phyloP scores from a whole-genome alignment of 2,797 vertebrate genomes.

The Brachymystax lenok region DNA sequence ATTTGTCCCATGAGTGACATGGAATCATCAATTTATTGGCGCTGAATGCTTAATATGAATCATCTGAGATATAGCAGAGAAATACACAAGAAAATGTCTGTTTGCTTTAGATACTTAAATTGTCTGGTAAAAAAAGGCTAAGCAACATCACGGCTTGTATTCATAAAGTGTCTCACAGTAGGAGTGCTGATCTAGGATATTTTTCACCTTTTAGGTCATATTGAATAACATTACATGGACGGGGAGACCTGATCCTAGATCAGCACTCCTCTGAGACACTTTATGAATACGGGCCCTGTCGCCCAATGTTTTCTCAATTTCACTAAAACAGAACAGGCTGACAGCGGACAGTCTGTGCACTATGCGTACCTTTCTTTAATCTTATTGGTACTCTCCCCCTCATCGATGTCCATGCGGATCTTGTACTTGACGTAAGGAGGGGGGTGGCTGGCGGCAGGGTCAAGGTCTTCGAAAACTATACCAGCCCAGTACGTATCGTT shows the following conservation, averaged over 20 bases:
- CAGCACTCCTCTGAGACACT: background rate
- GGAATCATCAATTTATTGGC: background rate
- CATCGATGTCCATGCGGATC: constrained; percentile 95
- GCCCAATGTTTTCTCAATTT: background rate
- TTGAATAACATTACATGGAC: no score
- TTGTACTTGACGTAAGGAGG: constrained; percentile 90
- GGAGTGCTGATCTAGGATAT: background rate
- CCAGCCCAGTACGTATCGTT: constrained; percentile 91
- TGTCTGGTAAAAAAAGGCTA: background rate
- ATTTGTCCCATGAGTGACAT: background rate
- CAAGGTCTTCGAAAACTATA: constrained; percentile 84
- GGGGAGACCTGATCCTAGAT: no score
- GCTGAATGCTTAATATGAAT: background rate
- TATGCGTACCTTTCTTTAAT: constrained; percentile 81
- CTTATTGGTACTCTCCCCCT: constrained; percentile 86
- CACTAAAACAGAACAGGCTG: background rate
- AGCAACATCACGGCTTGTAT: background rate
- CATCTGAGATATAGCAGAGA: background rate
- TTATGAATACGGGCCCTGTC: background rate
- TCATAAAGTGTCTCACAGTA: background rate
- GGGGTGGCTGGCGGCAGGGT: constrained; percentile 61
- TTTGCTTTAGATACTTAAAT: background rate
- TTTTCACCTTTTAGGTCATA: background rate
- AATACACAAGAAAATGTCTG: background rate
- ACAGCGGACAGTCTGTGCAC: background rate